phyloP scores from a whole-genome alignment of 2,797 vertebrate species.

The Moxostoma hubbsi region DNA sequence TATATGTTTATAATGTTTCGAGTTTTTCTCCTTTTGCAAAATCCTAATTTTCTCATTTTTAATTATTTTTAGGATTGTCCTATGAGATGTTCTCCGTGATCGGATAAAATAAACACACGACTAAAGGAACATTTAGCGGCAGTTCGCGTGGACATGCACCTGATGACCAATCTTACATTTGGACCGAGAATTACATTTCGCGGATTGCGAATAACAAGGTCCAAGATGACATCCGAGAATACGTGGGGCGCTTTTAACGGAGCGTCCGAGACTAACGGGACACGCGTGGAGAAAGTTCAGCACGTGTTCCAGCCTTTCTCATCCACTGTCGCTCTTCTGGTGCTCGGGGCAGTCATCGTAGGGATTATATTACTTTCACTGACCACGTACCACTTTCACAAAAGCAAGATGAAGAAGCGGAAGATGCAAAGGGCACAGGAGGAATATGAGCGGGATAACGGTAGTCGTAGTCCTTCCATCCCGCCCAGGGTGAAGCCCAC shows the following conservation, averaged over 20 bases:
- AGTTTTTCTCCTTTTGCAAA: not conserved
- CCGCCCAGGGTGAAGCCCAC: slow-evolving; percentile 59
- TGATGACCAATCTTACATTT: not conserved
- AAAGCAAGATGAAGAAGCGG: slow-evolving; percentile 92
- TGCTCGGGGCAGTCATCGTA: slow-evolving; percentile 89
- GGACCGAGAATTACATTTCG: not conserved
- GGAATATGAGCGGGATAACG: slow-evolving; percentile 95
- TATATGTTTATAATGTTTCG: not conserved
- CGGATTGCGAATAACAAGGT: slow-evolving; percentile 31
- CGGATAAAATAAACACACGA: not conserved
- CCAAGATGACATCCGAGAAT: slow-evolving; percentile 17
- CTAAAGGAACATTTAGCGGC: not conserved
- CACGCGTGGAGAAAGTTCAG: slow-evolving; percentile 89
- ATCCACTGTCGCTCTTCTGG: slow-evolving; percentile 91
- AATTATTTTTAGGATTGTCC: not conserved
- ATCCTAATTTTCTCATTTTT: not conserved
- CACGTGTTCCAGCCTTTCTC: slow-evolving; percentile 90
- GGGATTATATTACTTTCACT: slow-evolving; percentile 92
- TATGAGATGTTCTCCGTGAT: not conserved
- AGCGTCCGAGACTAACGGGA: slow-evolving; percentile 75
- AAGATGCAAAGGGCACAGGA: slow-evolving; percentile 96
- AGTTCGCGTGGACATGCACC: not conserved
- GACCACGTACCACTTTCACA: slow-evolving; percentile 95
- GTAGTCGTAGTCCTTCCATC: slow-evolving; percentile 78
- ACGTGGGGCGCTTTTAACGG: slow-evolving; percentile 72